Percentiles rank a stretch among this genome's conserved stretches.
These are phyloP conservation scores for Tachina lurida DNA, from an alignment of 2,888 invertebrate species.

Conservation along the genomic window DNA sequence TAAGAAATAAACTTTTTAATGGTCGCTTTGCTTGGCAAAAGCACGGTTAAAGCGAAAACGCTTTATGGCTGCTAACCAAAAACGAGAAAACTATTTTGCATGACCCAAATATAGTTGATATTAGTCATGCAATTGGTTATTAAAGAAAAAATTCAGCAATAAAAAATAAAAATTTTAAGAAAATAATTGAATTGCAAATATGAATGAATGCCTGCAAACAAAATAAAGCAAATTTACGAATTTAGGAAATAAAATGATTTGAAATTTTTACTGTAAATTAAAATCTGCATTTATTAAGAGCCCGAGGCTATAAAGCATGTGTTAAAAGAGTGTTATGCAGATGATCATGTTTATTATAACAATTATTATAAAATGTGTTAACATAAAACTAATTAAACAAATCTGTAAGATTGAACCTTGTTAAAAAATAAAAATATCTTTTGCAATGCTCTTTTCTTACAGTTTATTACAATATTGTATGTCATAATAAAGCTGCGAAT, in stretches of 20 bases:
- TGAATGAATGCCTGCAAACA: constrained; percentile 31
- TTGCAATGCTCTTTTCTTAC: not conserved
- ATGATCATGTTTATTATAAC: not conserved
- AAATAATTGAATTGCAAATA: constrained; percentile 48
- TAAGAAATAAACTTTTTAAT: constrained; percentile 60
- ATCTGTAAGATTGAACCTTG: not conserved
- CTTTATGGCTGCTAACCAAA: not conserved
- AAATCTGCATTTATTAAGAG: not conserved
- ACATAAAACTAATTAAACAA: constrained; percentile 1
- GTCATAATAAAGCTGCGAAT: not conserved
- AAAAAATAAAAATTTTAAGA: not conserved
- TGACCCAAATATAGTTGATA: constrained; percentile 71
- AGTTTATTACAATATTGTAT: not conserved
- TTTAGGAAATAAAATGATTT: constrained; percentile 24
- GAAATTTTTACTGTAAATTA: not conserved
- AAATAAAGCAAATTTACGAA: constrained; percentile 21
- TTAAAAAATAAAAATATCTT: not conserved
- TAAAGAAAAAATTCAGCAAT: constrained; percentile 46
- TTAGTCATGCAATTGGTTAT: constrained; percentile 71
- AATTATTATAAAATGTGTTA: not conserved
- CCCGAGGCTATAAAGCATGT: not conserved
- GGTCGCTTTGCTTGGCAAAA: constrained; percentile 36
- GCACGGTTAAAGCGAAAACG: constrained; percentile 4
- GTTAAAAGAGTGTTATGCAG: not conserved
- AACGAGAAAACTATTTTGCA: constrained; percentile 64